Evolutionary conservation across 1,140 invertebrate genomes (phyloP).

Genomic region (Drosophila triauraria): DNA sequence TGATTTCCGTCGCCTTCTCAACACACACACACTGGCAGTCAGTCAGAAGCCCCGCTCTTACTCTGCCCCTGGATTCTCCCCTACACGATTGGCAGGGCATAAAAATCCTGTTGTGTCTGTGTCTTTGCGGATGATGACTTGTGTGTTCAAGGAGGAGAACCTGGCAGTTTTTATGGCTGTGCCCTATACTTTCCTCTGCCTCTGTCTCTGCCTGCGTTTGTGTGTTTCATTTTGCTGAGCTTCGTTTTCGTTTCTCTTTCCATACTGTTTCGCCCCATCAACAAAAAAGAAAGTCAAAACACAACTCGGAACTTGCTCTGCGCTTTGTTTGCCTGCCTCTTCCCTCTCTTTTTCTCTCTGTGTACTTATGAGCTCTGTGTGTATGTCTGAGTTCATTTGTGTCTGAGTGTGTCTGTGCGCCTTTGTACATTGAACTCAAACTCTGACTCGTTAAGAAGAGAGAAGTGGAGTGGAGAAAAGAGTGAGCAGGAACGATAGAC

Average conservation of each 20-base stretch:
- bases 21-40: conserved; percentile 5
- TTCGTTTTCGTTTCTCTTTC: conserved; percentile 62
- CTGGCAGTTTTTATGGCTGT: conserved; percentile 34
- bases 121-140: conserved; percentile 30
- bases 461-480: conserved; percentile 8
- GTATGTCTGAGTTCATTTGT: conserved; percentile 16
- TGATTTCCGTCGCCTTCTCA: conserved; percentile 53
- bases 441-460: conserved; percentile 15
- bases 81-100: conserved; percentile 40
- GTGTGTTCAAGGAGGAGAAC: conserved; percentile 56
- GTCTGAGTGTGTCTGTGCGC: conserved; percentile 32
- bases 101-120: conserved; percentile 71
- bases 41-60: conserved; percentile 15
- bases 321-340: conserved; percentile 68
- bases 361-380: conserved; percentile 7
- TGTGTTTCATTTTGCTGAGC: conserved; percentile 61
- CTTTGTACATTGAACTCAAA: conserved; percentile 77
- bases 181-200: not conserved
- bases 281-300: conserved; percentile 37
- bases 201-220: conserved; percentile 20
- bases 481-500: conserved; percentile 14
- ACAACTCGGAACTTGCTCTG: conserved; percentile 76
- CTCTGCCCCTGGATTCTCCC: conserved; percentile 25
- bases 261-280: conserved; percentile 60
- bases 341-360: conserved; percentile 14